Base-by-base conservation (phyloP, 2,888 invertebrate species). In the Xestia rhomboidea region DNA sequence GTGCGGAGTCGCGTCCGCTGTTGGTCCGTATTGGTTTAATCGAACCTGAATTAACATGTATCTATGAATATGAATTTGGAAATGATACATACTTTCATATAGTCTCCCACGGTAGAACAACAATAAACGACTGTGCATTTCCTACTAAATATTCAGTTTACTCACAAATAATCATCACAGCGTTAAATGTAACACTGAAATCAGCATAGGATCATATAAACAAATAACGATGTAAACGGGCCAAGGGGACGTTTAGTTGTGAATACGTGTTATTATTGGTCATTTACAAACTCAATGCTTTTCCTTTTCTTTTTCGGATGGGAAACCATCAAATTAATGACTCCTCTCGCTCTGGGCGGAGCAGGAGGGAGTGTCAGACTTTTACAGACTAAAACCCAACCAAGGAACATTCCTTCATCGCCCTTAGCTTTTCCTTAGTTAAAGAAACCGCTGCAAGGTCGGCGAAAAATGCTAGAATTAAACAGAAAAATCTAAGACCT, bases 161-260 rank as follows among this genome's bases (percentile, higher is more conserved):
- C 41, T 71, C 41, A 76, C 0, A 74, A 69, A 54, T 60, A 73
- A 73, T 68, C 63, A 64, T n/a, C 27, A 38, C 27, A 75, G 69
- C 11, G 30, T 67, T 51, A 73, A 83, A 73, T 80, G n/a, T 72
- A 70, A 67, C 63, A 68, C 69, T 68, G 64, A 64, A 69, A 38
- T n/a, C 68, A 69, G 30, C 63, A 76, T 78, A 49, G 46, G 67
- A 71, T 80, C 84, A 81, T 81, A 78, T 71, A 67, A 79, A 78
- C 68, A 66, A 79, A 78, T 73, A 74, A 68, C 34, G n/a, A 63
- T 67, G 38, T 73, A 73, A 78, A 60, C 64, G 51, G 54, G n/a
- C 76, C 76, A 27, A 41, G 8, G 78, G 84, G 76, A 74, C 64
- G 82, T 78, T 82, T 70, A 79, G 79, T 74, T 73, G 69, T 38